Base-by-base conservation (phyloP, 2,888 invertebrate species). In the Xanthia togata region DNA sequence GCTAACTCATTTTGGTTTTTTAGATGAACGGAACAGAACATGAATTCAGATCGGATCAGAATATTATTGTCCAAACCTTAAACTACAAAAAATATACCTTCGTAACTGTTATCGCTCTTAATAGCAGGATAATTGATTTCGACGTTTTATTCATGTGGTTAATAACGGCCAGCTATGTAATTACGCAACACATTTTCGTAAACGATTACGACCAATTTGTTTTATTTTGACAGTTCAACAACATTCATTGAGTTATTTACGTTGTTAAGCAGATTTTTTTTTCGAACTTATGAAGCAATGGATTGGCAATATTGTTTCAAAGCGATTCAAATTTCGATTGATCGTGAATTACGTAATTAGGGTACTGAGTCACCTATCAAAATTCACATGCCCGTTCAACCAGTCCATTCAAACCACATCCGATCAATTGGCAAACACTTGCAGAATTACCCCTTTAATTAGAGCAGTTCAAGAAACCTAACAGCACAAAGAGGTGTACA, bases 391-490 rank as follows among this genome's bases (percentile, higher is more conserved):
- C 6, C 57, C 31, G 44, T 60, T 50, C 59, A 20, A 72, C 55
- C 23, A 79, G 59, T 63, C 38, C n/a, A 68, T 35, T 12, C 12
- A 44, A 55, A 79, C 44, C 65, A 79, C 60, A 79, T 70, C 44
- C 69, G 80, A 81, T 65, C 26, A 69, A 83, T 84, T 73, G 69
- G 73, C 80, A 65, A 83, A 79, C 73, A 73, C 31, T 79, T 63
- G 69, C 60, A 71, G 69, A 82, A 82, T 62, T 68, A 53, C 67
- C 47, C 59, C 41, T 57, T 84, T 84, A 77, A 84, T 82, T 70
- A 78, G 82, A 77, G n/a, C 59, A 82, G 87, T 85, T 87, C 85
- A 88, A 85, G 60, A 88, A 88, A 85, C 84, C 85, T 82, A 79
- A 88, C 87, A 81, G 84, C 60, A 78, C 76, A 75, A 17, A 69